These are phyloP conservation scores for Callopanchax toddi DNA, from an alignment of 2,113 vertebrate species.

Conservation along the genomic window DNA sequence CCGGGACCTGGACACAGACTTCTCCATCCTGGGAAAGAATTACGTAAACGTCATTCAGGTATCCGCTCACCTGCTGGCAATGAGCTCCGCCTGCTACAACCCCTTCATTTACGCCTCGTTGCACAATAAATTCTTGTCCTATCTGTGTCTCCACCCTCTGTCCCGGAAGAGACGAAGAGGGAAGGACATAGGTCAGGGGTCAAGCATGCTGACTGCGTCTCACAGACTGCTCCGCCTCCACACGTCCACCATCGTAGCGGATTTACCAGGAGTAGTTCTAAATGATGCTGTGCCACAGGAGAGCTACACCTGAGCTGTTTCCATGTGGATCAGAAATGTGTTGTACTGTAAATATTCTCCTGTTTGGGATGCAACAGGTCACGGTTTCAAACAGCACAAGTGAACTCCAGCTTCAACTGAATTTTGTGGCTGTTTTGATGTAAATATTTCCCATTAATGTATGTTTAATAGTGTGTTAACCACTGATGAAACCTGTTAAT, in stretches of 20 bases:
- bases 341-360: no score
- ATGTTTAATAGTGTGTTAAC: not conserved
- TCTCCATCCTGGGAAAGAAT: constrained; percentile 74
- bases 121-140: constrained; percentile 74
- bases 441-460: not conserved
- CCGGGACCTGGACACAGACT: constrained; percentile 78
- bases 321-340: not conserved
- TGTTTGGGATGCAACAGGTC: not conserved
- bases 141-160: constrained; percentile 51
- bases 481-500: not conserved
- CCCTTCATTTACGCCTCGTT: constrained; percentile 82
- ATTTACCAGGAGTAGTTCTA: constrained; percentile 29
- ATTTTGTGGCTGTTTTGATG: not conserved
- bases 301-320: constrained; percentile 28
- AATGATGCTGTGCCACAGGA: constrained; percentile 13
- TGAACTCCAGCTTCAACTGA: not conserved
- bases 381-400: not conserved
- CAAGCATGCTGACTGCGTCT: constrained; percentile 48
- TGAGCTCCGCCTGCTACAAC: constrained; percentile 83
- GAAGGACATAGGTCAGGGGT: constrained; percentile 34
- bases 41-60: constrained; percentile 81
- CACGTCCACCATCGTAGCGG: constrained; percentile 34
- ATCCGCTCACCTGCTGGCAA: constrained; percentile 78
- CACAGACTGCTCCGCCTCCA: constrained; percentile 28
- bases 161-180: constrained; percentile 13